phyloP scores from a whole-genome alignment of 2,888 invertebrate species.

The Sericinus montela region DNA sequence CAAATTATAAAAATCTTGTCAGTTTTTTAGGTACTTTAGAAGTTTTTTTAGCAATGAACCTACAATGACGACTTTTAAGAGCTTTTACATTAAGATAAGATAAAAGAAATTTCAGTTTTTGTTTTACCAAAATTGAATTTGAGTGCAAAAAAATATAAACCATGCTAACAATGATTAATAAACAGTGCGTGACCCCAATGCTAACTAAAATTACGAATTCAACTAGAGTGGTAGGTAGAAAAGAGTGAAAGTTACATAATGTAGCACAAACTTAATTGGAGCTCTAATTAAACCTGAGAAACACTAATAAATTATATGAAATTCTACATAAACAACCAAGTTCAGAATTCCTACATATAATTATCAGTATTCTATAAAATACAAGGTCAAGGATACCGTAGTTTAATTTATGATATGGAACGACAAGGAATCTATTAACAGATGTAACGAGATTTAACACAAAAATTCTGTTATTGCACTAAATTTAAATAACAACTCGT shows the following conservation, averaged over 20 bases:
- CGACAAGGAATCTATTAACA: slow-evolving; percentile 34
- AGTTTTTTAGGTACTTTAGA: no score
- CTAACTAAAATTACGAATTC: slow-evolving; percentile 3
- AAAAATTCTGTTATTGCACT: slow-evolving; percentile 28
- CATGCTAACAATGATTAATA: no score
- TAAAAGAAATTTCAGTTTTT: no score
- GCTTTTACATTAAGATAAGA: no score
- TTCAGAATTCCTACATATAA: slow-evolving; percentile 17
- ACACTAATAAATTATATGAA: background rate
- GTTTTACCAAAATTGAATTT: no score
- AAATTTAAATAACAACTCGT: slow-evolving; percentile 30
- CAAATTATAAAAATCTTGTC: no score
- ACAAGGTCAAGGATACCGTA: slow-evolving; percentile 14
- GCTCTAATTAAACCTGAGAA: slow-evolving; percentile 11
- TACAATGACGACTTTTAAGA: no score
- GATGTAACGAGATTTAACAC: slow-evolving; percentile 29
- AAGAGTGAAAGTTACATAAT: slow-evolving; percentile 18
- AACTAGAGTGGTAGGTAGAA: slow-evolving; percentile 13
- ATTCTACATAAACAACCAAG: background rate
- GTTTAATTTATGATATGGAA: slow-evolving; percentile 39
- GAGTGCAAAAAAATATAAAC: no score
- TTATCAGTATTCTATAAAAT: slow-evolving; percentile 8
- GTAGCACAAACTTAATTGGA: slow-evolving; percentile 15
- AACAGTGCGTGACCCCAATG: no score
- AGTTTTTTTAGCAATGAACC: no score